Conservation (phyloP, 2,113 vertebrate species). For the Lophius piscatorius region DNA sequence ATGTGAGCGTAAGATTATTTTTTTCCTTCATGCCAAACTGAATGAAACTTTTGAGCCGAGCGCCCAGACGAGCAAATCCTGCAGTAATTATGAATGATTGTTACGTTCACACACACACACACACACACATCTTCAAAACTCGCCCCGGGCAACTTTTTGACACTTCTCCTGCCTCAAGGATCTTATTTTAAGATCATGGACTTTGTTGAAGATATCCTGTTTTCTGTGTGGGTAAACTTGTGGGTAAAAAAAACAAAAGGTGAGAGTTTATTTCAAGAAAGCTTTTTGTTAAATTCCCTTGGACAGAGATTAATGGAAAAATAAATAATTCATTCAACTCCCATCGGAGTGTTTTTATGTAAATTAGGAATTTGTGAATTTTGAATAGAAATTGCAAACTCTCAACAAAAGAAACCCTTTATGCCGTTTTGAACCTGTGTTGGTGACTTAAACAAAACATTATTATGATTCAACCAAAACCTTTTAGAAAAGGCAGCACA, state of each 20-base stretch:
- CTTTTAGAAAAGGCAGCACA: not conserved
- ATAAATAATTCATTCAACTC: slow-evolving; percentile 23
- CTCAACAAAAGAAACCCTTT: too few species aligned
- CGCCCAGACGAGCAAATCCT: slow-evolving; percentile 41
- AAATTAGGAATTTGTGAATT: slow-evolving; percentile 17
- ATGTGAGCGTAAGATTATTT: slow-evolving; percentile 69
- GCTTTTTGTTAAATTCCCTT: not conserved
- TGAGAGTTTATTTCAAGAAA: slow-evolving; percentile 17
- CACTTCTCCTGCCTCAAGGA: slow-evolving; percentile 18
- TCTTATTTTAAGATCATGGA: slow-evolving; percentile 30
- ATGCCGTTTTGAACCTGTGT: not conserved
- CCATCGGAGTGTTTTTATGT: slow-evolving; percentile 15
- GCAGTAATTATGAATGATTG: slow-evolving; percentile 51
- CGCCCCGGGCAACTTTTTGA: slow-evolving; percentile 48
- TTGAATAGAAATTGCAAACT: not conserved
- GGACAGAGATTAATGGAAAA: slow-evolving; percentile 21
- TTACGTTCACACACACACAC: slow-evolving; percentile 54
- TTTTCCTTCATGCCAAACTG: slow-evolving; percentile 56
- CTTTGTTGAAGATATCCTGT: not conserved
- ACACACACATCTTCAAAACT: slow-evolving; percentile 27
- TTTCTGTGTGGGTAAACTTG: slow-evolving; percentile 8
- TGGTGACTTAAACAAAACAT: not conserved
- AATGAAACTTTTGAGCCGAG: slow-evolving; percentile 53
- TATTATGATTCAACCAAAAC: not conserved
- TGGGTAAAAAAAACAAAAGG: slow-evolving; percentile 45